Conservation (phyloP, 2,888 invertebrate species). For the Amphipoea oculea region DNA sequence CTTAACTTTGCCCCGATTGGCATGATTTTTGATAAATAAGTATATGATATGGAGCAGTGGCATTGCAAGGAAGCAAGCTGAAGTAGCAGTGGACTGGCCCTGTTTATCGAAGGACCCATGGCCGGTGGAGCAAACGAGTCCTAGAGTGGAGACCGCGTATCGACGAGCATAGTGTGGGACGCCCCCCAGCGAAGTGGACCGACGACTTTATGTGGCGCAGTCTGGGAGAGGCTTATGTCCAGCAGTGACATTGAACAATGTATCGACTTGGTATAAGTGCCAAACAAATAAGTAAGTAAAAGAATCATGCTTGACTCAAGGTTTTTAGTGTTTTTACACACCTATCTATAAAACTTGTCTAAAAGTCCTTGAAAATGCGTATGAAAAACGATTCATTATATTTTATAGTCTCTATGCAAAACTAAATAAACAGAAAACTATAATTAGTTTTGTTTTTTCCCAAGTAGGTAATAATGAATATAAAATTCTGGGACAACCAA, state of each 20-base stretch:
- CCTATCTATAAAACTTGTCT: not conserved
- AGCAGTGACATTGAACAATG: not conserved
- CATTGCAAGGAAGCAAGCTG: not conserved
- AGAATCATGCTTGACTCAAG: not conserved
- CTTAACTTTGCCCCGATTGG: not conserved
- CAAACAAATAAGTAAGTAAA: not conserved
- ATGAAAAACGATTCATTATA: not conserved
- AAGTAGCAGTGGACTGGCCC: not conserved
- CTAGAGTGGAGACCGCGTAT: not conserved
- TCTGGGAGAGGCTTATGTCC: not conserved
- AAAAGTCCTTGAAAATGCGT: not conserved
- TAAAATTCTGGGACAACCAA: constrained; percentile 28
- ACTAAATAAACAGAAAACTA: constrained; percentile 11
- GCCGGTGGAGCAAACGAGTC: not conserved
- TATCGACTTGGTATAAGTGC: not conserved
- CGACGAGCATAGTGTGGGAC: not conserved
- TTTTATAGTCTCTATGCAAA: not conserved
- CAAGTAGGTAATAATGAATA: constrained; percentile 23
- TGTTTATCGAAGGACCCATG: not conserved
- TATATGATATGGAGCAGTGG: not conserved
- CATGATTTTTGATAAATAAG: not conserved
- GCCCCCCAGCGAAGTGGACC: not conserved
- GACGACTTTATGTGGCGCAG: not conserved
- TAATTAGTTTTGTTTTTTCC: constrained; percentile 30
- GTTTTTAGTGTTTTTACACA: too few relatives aligned